Conservation (phyloP, 2,797 vertebrate species). For the Poeciliopsis infans region DNA sequence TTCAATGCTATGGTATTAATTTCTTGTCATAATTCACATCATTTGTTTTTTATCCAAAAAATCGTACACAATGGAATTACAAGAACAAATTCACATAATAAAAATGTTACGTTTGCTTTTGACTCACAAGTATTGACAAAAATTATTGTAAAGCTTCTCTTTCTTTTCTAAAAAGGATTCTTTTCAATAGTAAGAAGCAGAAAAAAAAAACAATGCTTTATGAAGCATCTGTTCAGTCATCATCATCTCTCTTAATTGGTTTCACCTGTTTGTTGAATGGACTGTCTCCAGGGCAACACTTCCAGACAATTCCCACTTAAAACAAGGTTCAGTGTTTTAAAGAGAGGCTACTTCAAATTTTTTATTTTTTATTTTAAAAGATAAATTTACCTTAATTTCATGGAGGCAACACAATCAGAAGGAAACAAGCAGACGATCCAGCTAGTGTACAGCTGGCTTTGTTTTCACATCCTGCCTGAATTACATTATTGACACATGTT, state of each 20-base stretch:
- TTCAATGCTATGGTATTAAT: not conserved
- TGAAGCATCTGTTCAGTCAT: conserved; percentile 56
- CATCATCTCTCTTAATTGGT: conserved; percentile 56
- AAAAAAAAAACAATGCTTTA: conserved; percentile 52
- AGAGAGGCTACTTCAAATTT: not conserved
- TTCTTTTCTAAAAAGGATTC: conserved; percentile 66
- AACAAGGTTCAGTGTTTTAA: conserved; percentile 7
- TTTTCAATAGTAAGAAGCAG: conserved; percentile 40
- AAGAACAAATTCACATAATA: too few species aligned
- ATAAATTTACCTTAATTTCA: not conserved
- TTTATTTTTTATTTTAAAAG: not conserved
- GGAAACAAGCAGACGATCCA: not conserved
- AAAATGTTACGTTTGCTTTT: conserved; percentile 54
- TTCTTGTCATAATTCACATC: not conserved
- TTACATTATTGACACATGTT: not conserved
- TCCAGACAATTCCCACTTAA: conserved; percentile 25
- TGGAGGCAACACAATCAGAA: not conserved
- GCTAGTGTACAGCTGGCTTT: not conserved
- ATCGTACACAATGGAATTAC: too few species aligned
- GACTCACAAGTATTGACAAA: conserved; percentile 72
- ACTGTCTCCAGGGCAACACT: conserved; percentile 25
- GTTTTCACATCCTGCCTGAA: not conserved
- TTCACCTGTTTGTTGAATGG: conserved; percentile 43
- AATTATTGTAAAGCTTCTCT: conserved; percentile 74
- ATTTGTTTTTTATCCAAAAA: not conserved